Evolutionary conservation across 2,113 vertebrate species (phyloP).

Genomic region (Salvator merianae): DNA sequence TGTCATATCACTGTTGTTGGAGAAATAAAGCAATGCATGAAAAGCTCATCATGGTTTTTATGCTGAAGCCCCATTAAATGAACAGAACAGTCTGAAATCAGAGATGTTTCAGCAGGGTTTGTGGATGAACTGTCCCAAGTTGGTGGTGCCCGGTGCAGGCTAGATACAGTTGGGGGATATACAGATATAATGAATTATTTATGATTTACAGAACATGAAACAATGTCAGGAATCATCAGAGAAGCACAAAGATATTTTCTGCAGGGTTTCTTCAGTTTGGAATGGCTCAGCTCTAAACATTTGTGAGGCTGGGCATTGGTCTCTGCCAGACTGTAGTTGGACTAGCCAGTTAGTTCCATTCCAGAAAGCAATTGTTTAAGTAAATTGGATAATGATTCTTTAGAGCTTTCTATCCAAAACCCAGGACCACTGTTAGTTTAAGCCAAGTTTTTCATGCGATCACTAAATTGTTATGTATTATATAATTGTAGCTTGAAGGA

Average conservation of each 20-base stretch:
- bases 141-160: not conserved
- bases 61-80: not conserved
- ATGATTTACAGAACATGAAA: conserved; percentile 46
- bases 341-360: conserved; percentile 71
- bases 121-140: not conserved
- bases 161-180: conserved; percentile 31
- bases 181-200: conserved; percentile 13
- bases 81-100: not conserved
- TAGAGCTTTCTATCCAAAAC: conserved; percentile 65
- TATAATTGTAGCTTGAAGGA: conserved; percentile 52
- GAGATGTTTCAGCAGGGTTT: not conserved
- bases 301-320: conserved; percentile 38
- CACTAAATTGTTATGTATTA: conserved; percentile 37
- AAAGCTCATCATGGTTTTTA: not conserved
- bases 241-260: conserved; percentile 57
- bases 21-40: not conserved
- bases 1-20: not conserved
- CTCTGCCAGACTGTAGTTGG: conserved; percentile 69
- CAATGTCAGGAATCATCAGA: conserved; percentile 45
- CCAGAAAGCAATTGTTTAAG: conserved; percentile 73
- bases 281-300: conserved; percentile 61
- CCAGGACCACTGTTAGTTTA: conserved; percentile 26
- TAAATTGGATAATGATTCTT: conserved; percentile 68
- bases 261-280: conserved; percentile 64
- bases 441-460: conserved; percentile 63